Evolutionary conservation across 2,113 vertebrate genomes (phyloP).

Genomic region (Scomber scombrus): DNA sequence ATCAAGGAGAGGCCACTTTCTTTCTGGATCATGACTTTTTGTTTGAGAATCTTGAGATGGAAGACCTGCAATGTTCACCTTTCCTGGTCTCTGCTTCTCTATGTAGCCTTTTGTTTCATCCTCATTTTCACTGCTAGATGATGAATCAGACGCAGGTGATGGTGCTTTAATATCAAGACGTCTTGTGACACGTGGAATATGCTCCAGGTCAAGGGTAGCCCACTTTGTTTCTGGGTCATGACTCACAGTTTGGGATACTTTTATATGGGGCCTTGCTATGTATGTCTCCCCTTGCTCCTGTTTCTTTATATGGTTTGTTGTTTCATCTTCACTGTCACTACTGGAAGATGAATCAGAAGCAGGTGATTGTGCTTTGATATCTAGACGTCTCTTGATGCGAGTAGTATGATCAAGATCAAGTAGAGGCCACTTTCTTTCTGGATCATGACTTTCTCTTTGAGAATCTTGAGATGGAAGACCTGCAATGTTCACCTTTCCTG

Average conservation of each 20-base stretch:
- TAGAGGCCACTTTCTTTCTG: slow-evolving; percentile 1
- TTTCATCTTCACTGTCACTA: slow-evolving; percentile 55
- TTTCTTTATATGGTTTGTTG: not conserved
- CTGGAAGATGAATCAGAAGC: slow-evolving; percentile 5
- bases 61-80: too few species aligned
- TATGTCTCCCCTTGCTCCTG: not conserved
- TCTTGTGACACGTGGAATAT: not conserved
- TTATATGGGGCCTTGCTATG: too few species aligned
- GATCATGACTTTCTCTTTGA: not conserved
- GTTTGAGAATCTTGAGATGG: not conserved
- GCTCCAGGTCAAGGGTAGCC: slow-evolving; percentile 11
- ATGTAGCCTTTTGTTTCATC: not conserved
- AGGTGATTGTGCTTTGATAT: not conserved
- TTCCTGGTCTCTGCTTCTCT: not conserved
- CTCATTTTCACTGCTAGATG: slow-evolving; percentile 50
- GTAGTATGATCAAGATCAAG: slow-evolving; percentile 2
- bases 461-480: not conserved
- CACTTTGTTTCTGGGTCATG: not conserved
- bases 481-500: not conserved
- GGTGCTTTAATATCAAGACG: slow-evolving; percentile 32
- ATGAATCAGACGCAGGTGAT: slow-evolving; percentile 25
- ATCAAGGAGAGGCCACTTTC: not conserved
- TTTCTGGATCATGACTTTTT: not conserved
- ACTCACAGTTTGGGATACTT: slow-evolving; percentile 8
- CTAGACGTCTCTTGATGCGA: slow-evolving; percentile 19